phyloP scores from a whole-genome alignment of 2,888 invertebrate species.

The Strigamia crassipes region DNA sequence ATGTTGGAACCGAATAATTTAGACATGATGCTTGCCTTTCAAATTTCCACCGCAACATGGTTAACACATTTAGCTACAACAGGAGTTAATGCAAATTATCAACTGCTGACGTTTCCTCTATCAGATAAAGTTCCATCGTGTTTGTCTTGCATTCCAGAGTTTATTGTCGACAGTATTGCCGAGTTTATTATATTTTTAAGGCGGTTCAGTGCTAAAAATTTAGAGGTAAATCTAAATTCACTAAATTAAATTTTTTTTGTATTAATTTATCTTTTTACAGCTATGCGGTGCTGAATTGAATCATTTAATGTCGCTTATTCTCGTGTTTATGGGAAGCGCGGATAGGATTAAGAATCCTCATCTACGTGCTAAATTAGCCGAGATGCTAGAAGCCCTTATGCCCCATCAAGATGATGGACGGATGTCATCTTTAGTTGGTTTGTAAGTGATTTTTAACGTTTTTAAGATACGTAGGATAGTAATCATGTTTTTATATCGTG shows the following conservation, averaged over 20 bases:
- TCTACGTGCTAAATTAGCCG: slow-evolving; percentile 84
- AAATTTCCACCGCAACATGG: slow-evolving; percentile 83
- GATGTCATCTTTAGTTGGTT: slow-evolving; percentile 29
- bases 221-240: slow-evolving; percentile 62
- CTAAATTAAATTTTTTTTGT: background rate
- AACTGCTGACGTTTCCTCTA: slow-evolving; percentile 57
- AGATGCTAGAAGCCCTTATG: slow-evolving; percentile 82
- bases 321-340: slow-evolving; percentile 87
- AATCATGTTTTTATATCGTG: slow-evolving; percentile 21
- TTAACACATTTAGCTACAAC: slow-evolving; percentile 74
- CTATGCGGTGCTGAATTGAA: slow-evolving; percentile 54
- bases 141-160: slow-evolving; percentile 81
- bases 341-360: slow-evolving; percentile 86
- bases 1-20: slow-evolving; percentile 76
- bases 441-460: background rate
- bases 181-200: slow-evolving; percentile 77
- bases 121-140: slow-evolving; percentile 54
- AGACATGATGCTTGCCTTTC: slow-evolving; percentile 73
- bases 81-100: slow-evolving; percentile 46
- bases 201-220: slow-evolving; percentile 67
- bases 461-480: background rate
- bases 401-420: slow-evolving; percentile 68
- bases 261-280: slow-evolving; percentile 46
- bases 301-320: slow-evolving; percentile 66
- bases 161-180: slow-evolving; percentile 83